Evolutionary conservation across 2,113 vertebrate species (phyloP).

Genomic region (Narcine bancroftii): DNA sequence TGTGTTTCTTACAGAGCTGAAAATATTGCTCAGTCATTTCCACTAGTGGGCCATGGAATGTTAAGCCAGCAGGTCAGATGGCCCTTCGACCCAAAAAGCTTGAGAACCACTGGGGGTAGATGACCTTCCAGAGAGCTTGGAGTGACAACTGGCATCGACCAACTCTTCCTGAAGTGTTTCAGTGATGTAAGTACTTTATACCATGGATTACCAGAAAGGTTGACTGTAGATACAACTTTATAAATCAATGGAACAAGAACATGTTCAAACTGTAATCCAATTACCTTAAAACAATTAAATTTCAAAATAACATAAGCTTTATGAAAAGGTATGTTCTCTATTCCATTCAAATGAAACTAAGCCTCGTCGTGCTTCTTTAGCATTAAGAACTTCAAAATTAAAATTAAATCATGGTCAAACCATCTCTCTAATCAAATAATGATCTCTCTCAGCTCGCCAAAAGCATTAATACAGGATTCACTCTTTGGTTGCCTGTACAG

Average conservation of each 20-base stretch:
- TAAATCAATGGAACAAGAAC: constrained; percentile 9
- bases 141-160: not conserved
- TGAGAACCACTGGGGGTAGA: too few species aligned
- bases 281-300: constrained; percentile 26
- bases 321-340: constrained; percentile 1
- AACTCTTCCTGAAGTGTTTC: not conserved
- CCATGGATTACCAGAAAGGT: not conserved
- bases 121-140: not conserved
- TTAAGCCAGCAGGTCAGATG: too few species aligned
- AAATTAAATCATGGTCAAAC: not conserved
- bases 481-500: not conserved
- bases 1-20: too few species aligned
- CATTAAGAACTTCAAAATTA: not conserved
- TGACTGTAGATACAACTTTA: constrained; percentile 4
- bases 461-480: not conserved
- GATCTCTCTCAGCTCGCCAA: not conserved
- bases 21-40: too few species aligned
- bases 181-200: not conserved
- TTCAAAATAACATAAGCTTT: not conserved
- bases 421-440: not conserved
- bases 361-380: not conserved
- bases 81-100: too few species aligned
- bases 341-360: constrained; percentile 20
- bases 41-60: too few species aligned
- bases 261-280: constrained; percentile 26